A percentile compares a stretch with the other conserved stretches of the same genome.
phyloP scores from a whole-genome alignment of 2,113 vertebrate genomes.

The Lynx canadensis region DNA sequence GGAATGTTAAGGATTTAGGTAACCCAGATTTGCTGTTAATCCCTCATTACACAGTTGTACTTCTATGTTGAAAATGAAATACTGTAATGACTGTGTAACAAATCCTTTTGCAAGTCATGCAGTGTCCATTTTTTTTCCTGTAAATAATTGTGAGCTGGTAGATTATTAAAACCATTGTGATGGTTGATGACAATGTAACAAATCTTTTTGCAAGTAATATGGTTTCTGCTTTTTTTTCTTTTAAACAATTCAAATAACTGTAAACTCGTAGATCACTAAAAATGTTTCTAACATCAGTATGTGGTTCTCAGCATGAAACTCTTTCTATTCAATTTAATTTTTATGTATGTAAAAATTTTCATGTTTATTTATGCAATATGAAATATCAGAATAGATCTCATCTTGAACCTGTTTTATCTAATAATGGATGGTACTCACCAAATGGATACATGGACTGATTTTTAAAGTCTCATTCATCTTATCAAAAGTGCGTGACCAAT shows the following conservation, averaged over 20 bases:
- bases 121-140: neutral
- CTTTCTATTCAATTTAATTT: neutral
- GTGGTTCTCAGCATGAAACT: neutral
- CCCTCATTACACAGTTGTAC: neutral
- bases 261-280: neutral
- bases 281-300: neutral
- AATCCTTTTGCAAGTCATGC: neutral
- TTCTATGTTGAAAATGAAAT: neutral
- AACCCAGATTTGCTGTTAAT: neutral
- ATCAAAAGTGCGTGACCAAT: neutral
- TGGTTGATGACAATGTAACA: neutral
- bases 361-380: neutral
- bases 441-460: neutral
- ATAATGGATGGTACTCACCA: neutral
- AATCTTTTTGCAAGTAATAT: neutral
- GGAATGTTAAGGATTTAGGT: neutral
- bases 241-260: neutral
- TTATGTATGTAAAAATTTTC: neutral
- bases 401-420: neutral
- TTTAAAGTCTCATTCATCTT: neutral
- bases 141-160: neutral
- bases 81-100: neutral
- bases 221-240: neutral
- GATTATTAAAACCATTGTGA: neutral
- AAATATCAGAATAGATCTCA: neutral